These are phyloP conservation scores for Cataglyphis albicans DNA, from an alignment of 2,888 invertebrate genomes.

Conservation along the genomic window DNA sequence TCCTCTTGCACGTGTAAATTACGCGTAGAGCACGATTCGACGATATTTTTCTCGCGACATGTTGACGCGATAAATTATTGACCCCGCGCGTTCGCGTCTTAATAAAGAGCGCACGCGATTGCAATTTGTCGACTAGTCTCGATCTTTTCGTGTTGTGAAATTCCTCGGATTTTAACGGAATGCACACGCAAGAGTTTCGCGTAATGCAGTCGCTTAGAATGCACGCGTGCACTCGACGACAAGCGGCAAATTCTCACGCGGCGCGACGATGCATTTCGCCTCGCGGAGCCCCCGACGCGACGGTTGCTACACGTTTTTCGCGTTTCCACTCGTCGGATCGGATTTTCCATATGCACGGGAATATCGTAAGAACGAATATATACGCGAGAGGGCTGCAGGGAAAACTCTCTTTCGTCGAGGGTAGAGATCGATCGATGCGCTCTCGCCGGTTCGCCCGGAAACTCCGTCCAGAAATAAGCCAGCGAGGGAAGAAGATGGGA, in stretches of 20 bases:
- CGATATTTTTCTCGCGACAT: neutral
- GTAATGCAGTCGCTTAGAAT: neutral
- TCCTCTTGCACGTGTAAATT: neutral
- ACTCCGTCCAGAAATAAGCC: conserved; percentile 65
- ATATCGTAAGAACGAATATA: conserved; percentile 47
- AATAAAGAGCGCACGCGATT: conserved; percentile 11
- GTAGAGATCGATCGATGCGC: conserved; percentile 49
- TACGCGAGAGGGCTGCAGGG: conserved; percentile 15
- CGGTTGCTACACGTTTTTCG: conserved; percentile 23
- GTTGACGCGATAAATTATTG: conserved; percentile 12
- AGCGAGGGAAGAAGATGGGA: conserved; percentile 35
- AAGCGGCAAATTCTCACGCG: neutral
- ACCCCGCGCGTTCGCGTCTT: neutral
- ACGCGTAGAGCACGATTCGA: neutral
- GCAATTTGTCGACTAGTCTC: neutral
- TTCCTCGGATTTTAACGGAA: neutral
- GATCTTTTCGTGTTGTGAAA: neutral
- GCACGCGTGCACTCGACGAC: neutral
- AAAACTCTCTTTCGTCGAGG: conserved; percentile 38
- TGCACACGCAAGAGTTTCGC: neutral
- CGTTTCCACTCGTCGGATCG: conserved; percentile 36
- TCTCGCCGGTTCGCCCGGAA: conserved; percentile 56
- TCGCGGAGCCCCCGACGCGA: neutral
- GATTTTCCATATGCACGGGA: conserved; percentile 48
- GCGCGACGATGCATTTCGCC: neutral